Evolutionary conservation across 2,888 invertebrate species (phyloP), one percentile per base, ranked within the genome.

Genomic region (Sussaba pulchella): DNA sequence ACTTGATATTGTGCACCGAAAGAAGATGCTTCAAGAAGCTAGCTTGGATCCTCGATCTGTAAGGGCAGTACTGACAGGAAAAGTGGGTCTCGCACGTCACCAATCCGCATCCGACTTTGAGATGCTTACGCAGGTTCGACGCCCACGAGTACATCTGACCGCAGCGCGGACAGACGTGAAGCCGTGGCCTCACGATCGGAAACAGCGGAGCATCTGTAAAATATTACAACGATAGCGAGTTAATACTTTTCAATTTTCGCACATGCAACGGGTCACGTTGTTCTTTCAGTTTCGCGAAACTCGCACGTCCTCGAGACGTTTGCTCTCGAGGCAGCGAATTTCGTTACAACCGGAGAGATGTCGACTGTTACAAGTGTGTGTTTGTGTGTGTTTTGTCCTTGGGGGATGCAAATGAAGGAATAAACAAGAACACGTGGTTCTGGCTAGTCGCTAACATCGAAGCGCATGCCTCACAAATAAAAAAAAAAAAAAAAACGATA

Each of bases 31-130:
- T 92, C 81, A 92, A 82, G 84, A 92, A 92, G 83, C 91, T 92
- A 36, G 92, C 91, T 83, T 92, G 91, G 83, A 92, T 91, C 87
- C 92, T 92, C 74, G 92, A 92, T 79, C 90, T 90, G 87, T 92
- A 92, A n/a, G 92, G 91, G 85, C 93, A 93, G 87, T 92, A 91
- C 82, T 91, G 91, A 86, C 93, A 93, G 83, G 92, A 91, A 89
- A 93, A 93, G 84, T 92, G 91, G 3, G 92, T 92, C 86, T 93
- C 92, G 87, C 89, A 90, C 83, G 92, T 91, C 67, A 90, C 88
- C 90, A 91, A 88, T 59, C 92, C 92, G 79, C 92, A 92, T 81
- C 92, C 92, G 87, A 91, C 90, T 85, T 91, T 91, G 59, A 92
- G 88, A 78, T 92, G 92, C 66, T 92, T 92, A 81, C 92, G 88